Conservation (phyloP, 2,888 invertebrate species). For the Drosophila meridiana region DNA sequence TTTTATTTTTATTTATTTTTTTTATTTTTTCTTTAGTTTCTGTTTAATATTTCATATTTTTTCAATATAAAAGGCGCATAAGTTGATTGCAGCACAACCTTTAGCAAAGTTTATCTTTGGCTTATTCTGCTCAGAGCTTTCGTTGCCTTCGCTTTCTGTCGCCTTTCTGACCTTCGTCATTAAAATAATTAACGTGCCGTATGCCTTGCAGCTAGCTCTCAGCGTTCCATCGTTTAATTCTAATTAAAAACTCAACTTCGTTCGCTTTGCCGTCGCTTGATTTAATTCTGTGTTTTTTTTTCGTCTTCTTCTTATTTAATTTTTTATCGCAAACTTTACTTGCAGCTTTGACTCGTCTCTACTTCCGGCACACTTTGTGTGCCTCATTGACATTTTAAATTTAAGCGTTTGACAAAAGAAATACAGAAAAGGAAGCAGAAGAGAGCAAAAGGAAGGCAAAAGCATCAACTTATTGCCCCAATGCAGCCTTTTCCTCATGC, state of each 20-base stretch:
- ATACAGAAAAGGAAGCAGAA: not conserved
- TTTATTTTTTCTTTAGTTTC: not conserved
- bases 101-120: slow-evolving; percentile 3
- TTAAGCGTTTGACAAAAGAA: slow-evolving; percentile 1
- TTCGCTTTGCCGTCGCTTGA: slow-evolving; percentile 10
- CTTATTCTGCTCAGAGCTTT: not conserved
- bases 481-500: not conserved
- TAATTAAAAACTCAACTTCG: slow-evolving; percentile 31
- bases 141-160: slow-evolving; percentile 3
- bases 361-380: slow-evolving; percentile 10
- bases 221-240: not conserved
- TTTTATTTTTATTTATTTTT: no score
- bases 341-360: slow-evolving; percentile 9
- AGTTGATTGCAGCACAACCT: not conserved
- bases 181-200: slow-evolving; percentile 32
- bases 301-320: not conserved
- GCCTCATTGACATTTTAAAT: slow-evolving; percentile 48
- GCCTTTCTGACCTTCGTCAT: slow-evolving; percentile 23
- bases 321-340: slow-evolving; percentile 10
- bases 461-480: not conserved
- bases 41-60: not conserved
- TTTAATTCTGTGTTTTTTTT: not conserved
- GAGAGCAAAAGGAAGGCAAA: not conserved
- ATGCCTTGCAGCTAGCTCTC: slow-evolving; percentile 2
- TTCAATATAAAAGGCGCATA: not conserved